Percentiles rank a stretch among this genome's conserved stretches.
Conservation (phyloP, 2,888 invertebrate genomes). For the Zhengitettix transpicula region DNA sequence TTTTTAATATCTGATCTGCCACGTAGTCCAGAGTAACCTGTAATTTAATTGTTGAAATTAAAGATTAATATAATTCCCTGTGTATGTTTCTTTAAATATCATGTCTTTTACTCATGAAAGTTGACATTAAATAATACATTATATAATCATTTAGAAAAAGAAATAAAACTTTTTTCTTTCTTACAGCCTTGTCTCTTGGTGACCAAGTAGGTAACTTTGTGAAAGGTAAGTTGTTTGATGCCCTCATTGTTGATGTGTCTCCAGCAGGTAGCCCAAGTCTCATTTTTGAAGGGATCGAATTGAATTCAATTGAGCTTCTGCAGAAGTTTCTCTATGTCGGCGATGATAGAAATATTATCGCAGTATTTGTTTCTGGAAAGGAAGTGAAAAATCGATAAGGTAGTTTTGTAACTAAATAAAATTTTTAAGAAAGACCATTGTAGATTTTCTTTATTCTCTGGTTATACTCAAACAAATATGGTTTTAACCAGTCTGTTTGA, state of each 20-base stretch:
- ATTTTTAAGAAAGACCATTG: too few species aligned
- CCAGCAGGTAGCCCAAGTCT: not conserved
- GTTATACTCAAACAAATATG: too few species aligned
- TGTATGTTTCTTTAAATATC: too few species aligned
- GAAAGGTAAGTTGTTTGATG: constrained; percentile 75
- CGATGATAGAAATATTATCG: constrained; percentile 64
- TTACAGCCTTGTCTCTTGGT: constrained; percentile 55
- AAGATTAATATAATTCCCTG: too few species aligned
- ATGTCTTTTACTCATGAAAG: too few species aligned
- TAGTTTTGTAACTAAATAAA: too few species aligned
- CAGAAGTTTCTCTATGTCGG: constrained; percentile 65
- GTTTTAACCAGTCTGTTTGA: too few species aligned
- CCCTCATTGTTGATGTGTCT: constrained; percentile 53
- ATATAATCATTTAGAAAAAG: not conserved
- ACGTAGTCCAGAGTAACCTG: too few species aligned
- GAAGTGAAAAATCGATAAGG: constrained; percentile 26
- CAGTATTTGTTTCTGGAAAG: constrained; percentile 59
- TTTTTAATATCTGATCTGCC: too few species aligned
- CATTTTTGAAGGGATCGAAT: not conserved
- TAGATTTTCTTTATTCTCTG: too few species aligned
- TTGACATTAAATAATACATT: not conserved
- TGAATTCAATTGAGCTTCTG: constrained; percentile 32
- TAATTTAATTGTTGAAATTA: too few species aligned
- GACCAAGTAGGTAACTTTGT: constrained; percentile 61
- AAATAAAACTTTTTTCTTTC: constrained; percentile 3